Base-by-base conservation (phyloP, 2,113 vertebrate genomes). In the Platysteira castanea region DNA sequence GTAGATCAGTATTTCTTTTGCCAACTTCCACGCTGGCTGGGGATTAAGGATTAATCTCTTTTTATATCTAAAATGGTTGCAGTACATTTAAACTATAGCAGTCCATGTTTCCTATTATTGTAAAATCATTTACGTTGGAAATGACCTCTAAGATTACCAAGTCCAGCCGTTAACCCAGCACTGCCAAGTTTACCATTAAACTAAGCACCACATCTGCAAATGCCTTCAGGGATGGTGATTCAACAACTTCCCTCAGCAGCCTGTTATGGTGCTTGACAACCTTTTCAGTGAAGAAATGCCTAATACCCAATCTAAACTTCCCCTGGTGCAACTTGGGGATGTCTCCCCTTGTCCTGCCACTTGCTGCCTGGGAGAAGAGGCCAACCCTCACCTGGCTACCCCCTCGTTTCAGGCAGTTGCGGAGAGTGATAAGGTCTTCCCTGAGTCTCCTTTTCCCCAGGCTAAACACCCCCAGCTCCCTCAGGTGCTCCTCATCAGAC, bases 351-450 rank as follows among this genome's bases (percentile, higher is more conserved):
- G 7, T 81, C 9, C 52, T 44, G 35, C 16, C 6, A 11, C 13
- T 85, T 46, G 35, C 12, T 89, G 63, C 28, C 30, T 46, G 10
- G 30, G 53, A 89, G 41, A 77, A 89, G 27, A 56, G 22, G n/a
- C 15, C 11, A 13, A 50, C 11, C 2, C 19, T 12, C 33, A 44
- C 52, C 46, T 54, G 7, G 3, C 30, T 52, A 60, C 24, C 71
- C 6, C 33, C 57, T 92, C 52, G 46, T 67, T 69, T 49, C 69
- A 67, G 11, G 52, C 3, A 39, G 13, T 3, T 81, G 28, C 17
- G 14, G 27, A 77, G 10, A 56, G 11, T 0, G 0, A 26, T 9
- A 4, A 73, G 5, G 17, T 68, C 23, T 59, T 5, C 41, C 21
- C 18, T 30, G 5, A 76, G 15, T 7, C 4, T 74, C 39, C 46